phyloP scores from a whole-genome alignment of 2,888 invertebrate genomes.

The Geotrupes spiniger region DNA sequence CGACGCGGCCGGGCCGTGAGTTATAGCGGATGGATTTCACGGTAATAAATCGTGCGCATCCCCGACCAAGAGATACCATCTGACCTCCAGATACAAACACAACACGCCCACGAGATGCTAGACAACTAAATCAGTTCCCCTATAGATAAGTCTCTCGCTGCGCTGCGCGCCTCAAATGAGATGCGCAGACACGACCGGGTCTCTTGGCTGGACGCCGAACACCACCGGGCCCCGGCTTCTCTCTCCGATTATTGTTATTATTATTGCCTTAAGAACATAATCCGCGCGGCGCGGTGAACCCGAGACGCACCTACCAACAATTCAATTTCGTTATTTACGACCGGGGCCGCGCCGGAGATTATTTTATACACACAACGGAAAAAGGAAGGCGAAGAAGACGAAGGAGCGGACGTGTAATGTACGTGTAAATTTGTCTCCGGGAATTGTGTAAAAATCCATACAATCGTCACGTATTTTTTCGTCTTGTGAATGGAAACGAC shows the following conservation, averaged over 20 bases:
- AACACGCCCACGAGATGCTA: conserved; percentile 50
- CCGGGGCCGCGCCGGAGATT: conserved; percentile 1
- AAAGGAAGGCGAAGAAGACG: no score
- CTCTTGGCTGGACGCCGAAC: conserved; percentile 13
- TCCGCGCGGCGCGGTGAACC: conserved; percentile 8
- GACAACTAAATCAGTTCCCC: conserved; percentile 51
- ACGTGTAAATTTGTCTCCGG: no score
- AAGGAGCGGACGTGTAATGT: no score
- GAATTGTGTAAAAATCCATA: no score
- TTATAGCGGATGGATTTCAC: conserved; percentile 48
- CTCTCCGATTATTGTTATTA: no score
- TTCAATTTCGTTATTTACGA: conserved; percentile 19
- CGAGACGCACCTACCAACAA: conserved; percentile 16
- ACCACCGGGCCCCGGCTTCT: conserved; percentile 10
- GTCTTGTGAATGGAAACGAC: no score
- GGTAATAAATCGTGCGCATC: conserved; percentile 48
- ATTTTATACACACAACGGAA: neutral
- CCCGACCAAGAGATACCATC: conserved; percentile 39
- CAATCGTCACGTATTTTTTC: no score
- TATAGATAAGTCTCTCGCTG: conserved; percentile 32
- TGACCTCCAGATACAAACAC: conserved; percentile 49
- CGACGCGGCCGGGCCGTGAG: conserved; percentile 35
- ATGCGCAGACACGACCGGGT: conserved; percentile 39
- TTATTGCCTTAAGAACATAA: conserved; percentile 13
- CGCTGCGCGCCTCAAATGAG: conserved; percentile 34